Evolutionary conservation across 2,797 vertebrate species (phyloP), one percentile per base, ranked within the genome.

Genomic region (Linurgus olivaceus): DNA sequence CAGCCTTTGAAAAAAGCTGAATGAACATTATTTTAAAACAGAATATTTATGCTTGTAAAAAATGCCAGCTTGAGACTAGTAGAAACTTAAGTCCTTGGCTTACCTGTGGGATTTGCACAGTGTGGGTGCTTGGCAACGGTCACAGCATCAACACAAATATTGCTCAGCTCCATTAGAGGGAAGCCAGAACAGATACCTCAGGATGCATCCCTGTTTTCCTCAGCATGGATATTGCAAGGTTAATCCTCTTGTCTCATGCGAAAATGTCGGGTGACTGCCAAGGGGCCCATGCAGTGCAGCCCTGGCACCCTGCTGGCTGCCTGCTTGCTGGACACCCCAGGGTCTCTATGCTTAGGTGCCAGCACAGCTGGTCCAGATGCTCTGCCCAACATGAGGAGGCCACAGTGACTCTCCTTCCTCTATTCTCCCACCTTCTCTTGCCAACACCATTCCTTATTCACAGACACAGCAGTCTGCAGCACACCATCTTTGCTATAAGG

Each of bases 1-100:
- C 76, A 76, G 21, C 40, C 79, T 86, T 79, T 93, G 70, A 91
- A 92, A 93, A 33, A 55, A 90, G 67, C 83, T 89, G 61, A 95
- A 77, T 51, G n/a, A 94, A 71, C 15, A 9, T 42, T 44, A 28
- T 40, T 94, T 91, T 70, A 82, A 66, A 91, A 63, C 13, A 80
- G 38, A 59, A 77, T 80, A 77, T 88, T 95, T 83, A 44, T 16
- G 31, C 71, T 74, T 78, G 33, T 63, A 21, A 77, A 89, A 72
- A 71, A 51, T 77, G 47, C 68, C 92, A 87, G 52, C 63, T 85
- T 87, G 86, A 93, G 38, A 52, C 47, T 76, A 77, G 66, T 48
- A 48, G 58, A 78, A 90, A 57, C 50, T 62, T 58, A 66, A 35
- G 10, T 72, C 44, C 51, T 81, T 90, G 20, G 25, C 65, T 94